Evolutionary conservation across 2,113 vertebrate species (phyloP).

Genomic region (Protobothrops flavoviridis): DNA sequence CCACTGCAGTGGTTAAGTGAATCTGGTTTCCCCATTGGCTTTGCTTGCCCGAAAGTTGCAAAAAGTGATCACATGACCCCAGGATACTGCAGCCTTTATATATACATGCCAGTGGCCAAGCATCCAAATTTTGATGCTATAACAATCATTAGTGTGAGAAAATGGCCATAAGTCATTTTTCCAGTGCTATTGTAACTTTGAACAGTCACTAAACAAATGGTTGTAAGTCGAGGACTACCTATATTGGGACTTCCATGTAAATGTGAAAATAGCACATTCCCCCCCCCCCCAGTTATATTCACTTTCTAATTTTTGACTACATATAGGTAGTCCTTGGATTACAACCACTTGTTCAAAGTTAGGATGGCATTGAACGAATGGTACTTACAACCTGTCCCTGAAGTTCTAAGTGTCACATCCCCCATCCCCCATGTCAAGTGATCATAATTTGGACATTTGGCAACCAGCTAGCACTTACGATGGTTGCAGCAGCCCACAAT

Average conservation of each 20-base stretch:
- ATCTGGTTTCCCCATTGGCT: neutral
- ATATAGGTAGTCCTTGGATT: neutral
- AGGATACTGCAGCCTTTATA: neutral
- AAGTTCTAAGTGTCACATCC: neutral
- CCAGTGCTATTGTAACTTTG: neutral
- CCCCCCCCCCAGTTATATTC: neutral
- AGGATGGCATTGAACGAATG: neutral
- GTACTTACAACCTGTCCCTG: neutral
- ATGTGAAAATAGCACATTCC: neutral
- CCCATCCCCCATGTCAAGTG: neutral
- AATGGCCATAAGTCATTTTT: neutral
- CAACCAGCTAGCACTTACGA: neutral
- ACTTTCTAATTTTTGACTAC: neutral
- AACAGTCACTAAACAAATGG: neutral
- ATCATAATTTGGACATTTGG: neutral
- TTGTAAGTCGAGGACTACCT: neutral
- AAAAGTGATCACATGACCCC: neutral
- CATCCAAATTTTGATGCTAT: neutral
- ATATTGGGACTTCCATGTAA: neutral
- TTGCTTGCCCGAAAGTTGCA: neutral
- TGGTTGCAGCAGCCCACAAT: neutral
- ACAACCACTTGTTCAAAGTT: neutral
- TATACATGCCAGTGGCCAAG: neutral
- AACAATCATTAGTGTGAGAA: too few relatives aligned
- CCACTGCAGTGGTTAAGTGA: neutral